Conservation (phyloP, 1,140 invertebrate genomes). For the Nasonia longicornis region DNA sequence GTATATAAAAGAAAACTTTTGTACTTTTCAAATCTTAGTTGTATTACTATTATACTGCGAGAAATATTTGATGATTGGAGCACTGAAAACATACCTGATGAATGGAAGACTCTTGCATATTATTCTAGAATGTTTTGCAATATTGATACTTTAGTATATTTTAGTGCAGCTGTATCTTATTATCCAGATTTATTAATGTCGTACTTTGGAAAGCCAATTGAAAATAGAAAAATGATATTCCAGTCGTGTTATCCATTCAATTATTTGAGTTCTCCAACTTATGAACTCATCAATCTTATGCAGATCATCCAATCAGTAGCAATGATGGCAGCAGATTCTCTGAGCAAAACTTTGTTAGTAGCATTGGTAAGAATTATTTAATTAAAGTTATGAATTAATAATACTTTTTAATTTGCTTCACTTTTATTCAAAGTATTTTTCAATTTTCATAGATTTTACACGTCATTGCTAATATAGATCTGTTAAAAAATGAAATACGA, state of each 20-base stretch:
- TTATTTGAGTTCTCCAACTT: constrained; percentile 14
- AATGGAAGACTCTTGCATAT: constrained; percentile 1
- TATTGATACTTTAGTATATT: background rate
- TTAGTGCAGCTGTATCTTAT: background rate
- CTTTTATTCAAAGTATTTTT: background rate
- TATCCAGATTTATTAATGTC: background rate
- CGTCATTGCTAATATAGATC: background rate
- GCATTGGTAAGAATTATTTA: constrained; percentile 17
- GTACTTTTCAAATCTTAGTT: background rate
- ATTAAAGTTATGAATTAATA: background rate
- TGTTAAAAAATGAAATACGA: constrained; percentile 9
- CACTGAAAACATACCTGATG: background rate
- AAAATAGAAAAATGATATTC: constrained; percentile 7
- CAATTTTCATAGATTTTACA: constrained; percentile 9
- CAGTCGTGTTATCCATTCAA: constrained; percentile 19
- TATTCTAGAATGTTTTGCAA: constrained; percentile 13
- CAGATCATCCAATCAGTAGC: background rate
- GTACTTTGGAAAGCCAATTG: background rate
- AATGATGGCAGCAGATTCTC: background rate
- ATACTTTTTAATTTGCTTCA: background rate
- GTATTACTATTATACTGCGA: background rate
- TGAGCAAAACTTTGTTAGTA: constrained; percentile 22
- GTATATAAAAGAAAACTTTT: background rate
- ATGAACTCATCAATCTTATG: constrained; percentile 2
- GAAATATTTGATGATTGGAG: background rate